These are phyloP conservation scores for Trigoniulus corallinus DNA, from an alignment of 1,140 invertebrate species.

Conservation along the genomic window DNA sequence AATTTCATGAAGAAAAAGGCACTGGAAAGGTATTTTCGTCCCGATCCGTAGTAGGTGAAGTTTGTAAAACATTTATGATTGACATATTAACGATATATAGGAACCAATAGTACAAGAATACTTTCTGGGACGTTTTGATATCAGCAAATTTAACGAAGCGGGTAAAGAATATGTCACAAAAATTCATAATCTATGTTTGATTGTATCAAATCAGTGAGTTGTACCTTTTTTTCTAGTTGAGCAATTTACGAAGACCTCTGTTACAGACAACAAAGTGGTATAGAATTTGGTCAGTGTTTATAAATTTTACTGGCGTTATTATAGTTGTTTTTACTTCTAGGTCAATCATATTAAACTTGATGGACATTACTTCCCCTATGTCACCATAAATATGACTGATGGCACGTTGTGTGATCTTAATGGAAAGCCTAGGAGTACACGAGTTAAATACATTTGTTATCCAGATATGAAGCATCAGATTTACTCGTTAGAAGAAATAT, in stretches of 20 bases:
- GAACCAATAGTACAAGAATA: conserved; percentile 64
- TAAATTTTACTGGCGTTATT: neutral
- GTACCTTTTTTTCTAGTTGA: neutral
- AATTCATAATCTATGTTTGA: no score
- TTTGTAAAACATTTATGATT: neutral
- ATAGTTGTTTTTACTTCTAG: conserved; percentile 10
- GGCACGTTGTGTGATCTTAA: conserved; percentile 85
- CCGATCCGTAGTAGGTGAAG: neutral
- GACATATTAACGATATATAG: conserved; percentile 34
- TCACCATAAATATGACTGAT: conserved; percentile 31
- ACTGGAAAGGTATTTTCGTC: conserved; percentile 18
- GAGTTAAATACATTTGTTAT: conserved; percentile 70
- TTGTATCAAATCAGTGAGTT: no score
- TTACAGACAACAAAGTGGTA: neutral
- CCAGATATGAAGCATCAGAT: conserved; percentile 54
- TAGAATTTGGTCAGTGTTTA: neutral
- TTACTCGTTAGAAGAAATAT: conserved; percentile 79
- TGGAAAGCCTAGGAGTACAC: conserved; percentile 55
- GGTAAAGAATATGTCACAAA: conserved; percentile 16
- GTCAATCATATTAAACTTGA: conserved; percentile 58
- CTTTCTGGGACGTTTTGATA: conserved; percentile 54
- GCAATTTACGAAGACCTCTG: neutral
- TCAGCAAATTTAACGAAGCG: conserved; percentile 29
- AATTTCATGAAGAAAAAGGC: conserved; percentile 90
- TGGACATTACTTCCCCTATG: conserved; percentile 56